Conservation (phyloP, 1,140 invertebrate species). For the Steinernema feltiae region DNA sequence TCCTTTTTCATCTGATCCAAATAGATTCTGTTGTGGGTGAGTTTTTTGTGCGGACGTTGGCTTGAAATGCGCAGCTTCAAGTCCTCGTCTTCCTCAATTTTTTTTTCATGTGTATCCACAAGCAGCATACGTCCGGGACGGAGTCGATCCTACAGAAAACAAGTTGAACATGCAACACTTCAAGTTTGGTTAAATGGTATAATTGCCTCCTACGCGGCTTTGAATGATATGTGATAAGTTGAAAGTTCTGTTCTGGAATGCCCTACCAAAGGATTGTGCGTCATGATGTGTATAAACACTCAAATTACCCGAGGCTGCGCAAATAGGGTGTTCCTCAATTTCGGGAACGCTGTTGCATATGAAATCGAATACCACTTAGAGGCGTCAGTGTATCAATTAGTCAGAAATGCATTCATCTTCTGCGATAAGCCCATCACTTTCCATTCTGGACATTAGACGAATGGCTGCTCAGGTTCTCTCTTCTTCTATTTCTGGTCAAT, state of each 20-base stretch:
- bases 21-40: conserved; percentile 65
- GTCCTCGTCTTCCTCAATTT: conserved; percentile 86
- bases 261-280: not conserved
- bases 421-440: not conserved
- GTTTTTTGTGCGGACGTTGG: conserved; percentile 77
- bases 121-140: conserved; percentile 95
- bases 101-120: conserved; percentile 83
- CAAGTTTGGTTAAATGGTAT: not conserved
- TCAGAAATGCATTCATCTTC: not conserved
- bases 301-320: not conserved
- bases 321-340: not conserved
- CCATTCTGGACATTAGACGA: not conserved
- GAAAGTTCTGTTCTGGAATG: no score
- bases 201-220: no score
- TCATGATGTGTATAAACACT: not conserved
- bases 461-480: conserved; percentile 4
- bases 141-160: conserved; percentile 75
- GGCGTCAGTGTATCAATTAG: not conserved
- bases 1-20: conserved; percentile 72
- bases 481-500: not conserved
- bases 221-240: not conserved
- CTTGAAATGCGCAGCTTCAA: conserved; percentile 80
- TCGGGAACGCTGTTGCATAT: not conserved
- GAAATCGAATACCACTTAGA: not conserved
- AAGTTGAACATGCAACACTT: not conserved